These are phyloP conservation scores for Stomatorhinus ivindoensis DNA, from an alignment of 2,113 vertebrate genomes.

Conservation along the genomic window DNA sequence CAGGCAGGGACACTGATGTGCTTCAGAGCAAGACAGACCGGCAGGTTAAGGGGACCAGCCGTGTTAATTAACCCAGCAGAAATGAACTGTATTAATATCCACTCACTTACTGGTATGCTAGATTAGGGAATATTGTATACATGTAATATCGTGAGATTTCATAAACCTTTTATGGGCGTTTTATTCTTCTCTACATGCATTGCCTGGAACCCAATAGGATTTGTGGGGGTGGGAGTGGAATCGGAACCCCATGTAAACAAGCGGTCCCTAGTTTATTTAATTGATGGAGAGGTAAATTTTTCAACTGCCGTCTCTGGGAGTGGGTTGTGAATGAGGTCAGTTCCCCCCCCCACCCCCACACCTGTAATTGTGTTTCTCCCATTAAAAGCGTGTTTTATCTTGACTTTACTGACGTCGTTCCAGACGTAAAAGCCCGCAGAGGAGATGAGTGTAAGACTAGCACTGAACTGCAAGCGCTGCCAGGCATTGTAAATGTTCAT, in stretches of 20 bases:
- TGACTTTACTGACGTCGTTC: not conserved
- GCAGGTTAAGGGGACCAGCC: not conserved
- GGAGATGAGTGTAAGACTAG: not conserved
- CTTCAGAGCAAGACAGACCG: not conserved
- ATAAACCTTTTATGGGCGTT: not conserved
- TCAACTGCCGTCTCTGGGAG: not conserved
- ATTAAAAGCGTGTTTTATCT: not conserved
- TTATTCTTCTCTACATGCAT: not conserved
- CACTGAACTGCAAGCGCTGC: not conserved
- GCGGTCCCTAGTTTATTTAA: not conserved
- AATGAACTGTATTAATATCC: not conserved
- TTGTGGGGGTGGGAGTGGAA: not conserved
- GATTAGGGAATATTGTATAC: not conserved
- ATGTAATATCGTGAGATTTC: not conserved
- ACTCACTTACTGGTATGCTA: not conserved
- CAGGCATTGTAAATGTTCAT: conserved; percentile 20
- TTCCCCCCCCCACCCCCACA: not conserved
- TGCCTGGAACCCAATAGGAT: not conserved
- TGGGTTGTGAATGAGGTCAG: not conserved
- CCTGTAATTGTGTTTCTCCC: not conserved
- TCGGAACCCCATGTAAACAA: not conserved
- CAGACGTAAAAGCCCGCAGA: not conserved
- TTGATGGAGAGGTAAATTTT: not conserved
- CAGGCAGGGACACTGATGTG: not conserved
- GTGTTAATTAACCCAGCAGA: not conserved